Evolutionary conservation across 1,140 invertebrate genomes (phyloP).

Genomic region (Callitettix versicolor): DNA sequence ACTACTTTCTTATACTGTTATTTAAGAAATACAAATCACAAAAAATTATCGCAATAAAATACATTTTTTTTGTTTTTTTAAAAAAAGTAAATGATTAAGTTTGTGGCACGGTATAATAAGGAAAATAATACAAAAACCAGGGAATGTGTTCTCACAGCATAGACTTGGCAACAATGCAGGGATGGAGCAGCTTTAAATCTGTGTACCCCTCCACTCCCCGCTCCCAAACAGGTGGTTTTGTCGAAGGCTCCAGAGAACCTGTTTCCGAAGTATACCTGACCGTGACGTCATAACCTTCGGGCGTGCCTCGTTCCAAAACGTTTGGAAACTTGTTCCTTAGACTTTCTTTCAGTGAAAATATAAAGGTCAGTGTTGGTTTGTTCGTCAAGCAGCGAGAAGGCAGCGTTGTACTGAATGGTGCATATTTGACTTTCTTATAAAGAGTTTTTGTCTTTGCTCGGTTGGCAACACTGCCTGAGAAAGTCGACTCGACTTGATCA

Average conservation of each 20-base stretch:
- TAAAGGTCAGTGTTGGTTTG: conserved; percentile 12
- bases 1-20: no score
- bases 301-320: conserved; percentile 11
- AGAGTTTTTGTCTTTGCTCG: background rate
- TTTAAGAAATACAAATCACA: no score
- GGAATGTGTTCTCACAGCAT: no score
- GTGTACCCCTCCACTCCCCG: conserved; percentile 3
- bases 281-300: conserved; percentile 9
- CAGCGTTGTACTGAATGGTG: background rate
- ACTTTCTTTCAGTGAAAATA: conserved; percentile 15
- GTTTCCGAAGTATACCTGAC: conserved; percentile 6
- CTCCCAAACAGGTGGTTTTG: conserved; percentile 13
- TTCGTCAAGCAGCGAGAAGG: background rate
- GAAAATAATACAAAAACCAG: no score
- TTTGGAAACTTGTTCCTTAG: conserved; percentile 4
- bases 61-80: no score
- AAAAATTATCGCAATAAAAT: no score
- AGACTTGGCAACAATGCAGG: background rate
- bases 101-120: no score
- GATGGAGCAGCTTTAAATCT: conserved; percentile 3
- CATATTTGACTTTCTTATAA: background rate
- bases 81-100: no score
- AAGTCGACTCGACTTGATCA: background rate
- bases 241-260: conserved; percentile 8
- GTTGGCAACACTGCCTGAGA: conserved; percentile 9